These are phyloP conservation scores for Rhimphoctona megacephalus DNA, from an alignment of 2,888 invertebrate species.

Conservation along the genomic window DNA sequence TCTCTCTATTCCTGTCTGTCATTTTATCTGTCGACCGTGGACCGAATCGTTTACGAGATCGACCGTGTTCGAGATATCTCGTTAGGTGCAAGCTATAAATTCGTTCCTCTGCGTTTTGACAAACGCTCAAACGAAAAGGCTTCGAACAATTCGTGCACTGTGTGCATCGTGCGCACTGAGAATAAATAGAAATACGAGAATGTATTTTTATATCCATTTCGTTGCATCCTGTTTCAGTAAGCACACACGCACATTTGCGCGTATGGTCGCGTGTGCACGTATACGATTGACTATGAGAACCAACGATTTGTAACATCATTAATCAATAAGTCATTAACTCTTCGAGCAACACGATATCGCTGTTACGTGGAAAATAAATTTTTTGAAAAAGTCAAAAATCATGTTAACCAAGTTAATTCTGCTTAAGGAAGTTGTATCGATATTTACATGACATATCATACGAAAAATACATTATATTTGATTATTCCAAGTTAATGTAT, in stretches of 20 bases:
- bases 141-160: slow-evolving; percentile 42
- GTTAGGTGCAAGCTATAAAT: slow-evolving; percentile 57
- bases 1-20: slow-evolving; percentile 9
- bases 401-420: background rate
- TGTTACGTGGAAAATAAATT: background rate
- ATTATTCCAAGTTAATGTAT: no score
- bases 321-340: background rate
- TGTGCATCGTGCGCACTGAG: background rate
- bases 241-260: background rate
- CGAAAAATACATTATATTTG: no score
- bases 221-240: slow-evolving; percentile 19
- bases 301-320: background rate
- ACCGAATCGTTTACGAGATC: slow-evolving; percentile 67
- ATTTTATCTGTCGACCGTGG: slow-evolving; percentile 55
- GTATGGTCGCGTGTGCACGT: background rate
- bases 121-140: slow-evolving; percentile 49
- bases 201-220: slow-evolving; percentile 44
- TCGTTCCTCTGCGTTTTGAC: slow-evolving; percentile 60
- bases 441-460: no score
- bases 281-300: background rate
- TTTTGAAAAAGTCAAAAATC: background rate
- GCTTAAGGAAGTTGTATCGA: no score
- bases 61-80: slow-evolving; percentile 51
- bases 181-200: slow-evolving; percentile 32
- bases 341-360: background rate